phyloP scores from a whole-genome alignment of 2,888 invertebrate genomes.

The Conus canariensis region DNA sequence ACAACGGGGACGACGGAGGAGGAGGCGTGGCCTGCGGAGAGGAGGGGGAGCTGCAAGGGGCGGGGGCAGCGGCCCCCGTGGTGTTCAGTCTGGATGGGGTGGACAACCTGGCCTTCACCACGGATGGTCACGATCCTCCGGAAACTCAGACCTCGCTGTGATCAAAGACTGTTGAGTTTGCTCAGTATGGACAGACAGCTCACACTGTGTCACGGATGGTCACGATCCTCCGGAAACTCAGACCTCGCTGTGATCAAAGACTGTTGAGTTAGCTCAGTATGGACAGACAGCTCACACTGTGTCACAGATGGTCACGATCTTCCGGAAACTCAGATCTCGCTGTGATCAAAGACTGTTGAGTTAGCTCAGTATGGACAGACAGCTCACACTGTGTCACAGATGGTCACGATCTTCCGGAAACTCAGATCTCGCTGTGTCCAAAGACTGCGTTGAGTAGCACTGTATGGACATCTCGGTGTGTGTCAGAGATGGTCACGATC shows the following conservation, averaged over 20 bases:
- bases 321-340: neutral
- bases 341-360: neutral
- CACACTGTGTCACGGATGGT: neutral
- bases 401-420: neutral
- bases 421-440: neutral
- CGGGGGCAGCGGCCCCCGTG: conserved; percentile 27
- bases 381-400: neutral
- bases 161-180: neutral
- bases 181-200: neutral
- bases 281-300: conserved; percentile 22
- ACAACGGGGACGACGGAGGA: neutral
- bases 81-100: conserved; percentile 12
- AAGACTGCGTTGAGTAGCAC: neutral
- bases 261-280: neutral
- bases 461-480: neutral
- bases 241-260: neutral
- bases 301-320: neutral
- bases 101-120: conserved; percentile 29
- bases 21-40: conserved; percentile 21
- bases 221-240: neutral
- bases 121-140: neutral
- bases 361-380: neutral
- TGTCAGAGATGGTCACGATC: neutral
- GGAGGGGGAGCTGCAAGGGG: neutral
- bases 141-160: neutral